Conservation (phyloP, 2,113 vertebrate genomes). For the Protomyctophum bolini region DNA sequence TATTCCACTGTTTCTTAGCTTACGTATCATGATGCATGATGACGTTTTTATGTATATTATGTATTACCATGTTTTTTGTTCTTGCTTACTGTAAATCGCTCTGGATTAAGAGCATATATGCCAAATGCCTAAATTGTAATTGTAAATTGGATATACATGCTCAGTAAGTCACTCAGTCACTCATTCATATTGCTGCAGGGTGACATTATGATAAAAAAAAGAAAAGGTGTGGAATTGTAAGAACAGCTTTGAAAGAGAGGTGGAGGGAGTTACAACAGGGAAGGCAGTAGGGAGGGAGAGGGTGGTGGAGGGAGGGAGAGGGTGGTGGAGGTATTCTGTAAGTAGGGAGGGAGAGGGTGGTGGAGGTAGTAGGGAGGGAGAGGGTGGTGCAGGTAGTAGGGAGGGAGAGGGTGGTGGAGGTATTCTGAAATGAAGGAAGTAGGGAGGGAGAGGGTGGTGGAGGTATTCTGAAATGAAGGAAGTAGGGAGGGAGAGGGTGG, state of each 20-base stretch:
- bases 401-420: slow-evolving; percentile 7
- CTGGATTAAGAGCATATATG: too few relatives aligned
- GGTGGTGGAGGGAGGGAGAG: too few relatives aligned
- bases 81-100: not conserved
- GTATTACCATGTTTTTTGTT: too few relatives aligned
- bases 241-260: slow-evolving; percentile 24
- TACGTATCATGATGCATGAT: too few relatives aligned
- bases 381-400: too few relatives aligned
- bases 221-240: slow-evolving; percentile 7
- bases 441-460: slow-evolving; percentile 1
- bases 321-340: slow-evolving; percentile 14
- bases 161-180: too few relatives aligned
- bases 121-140: too few relatives aligned
- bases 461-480: slow-evolving; percentile 20
- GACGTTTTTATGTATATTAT: too few relatives aligned
- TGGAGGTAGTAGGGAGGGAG: slow-evolving; percentile 1
- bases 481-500: not conserved
- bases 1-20: too few relatives aligned
- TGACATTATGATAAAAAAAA: too few relatives aligned
- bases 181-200: too few relatives aligned
- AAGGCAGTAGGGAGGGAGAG: not conserved
- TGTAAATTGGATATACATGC: too few relatives aligned
- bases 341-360: not conserved
- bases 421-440: slow-evolving; percentile 15
- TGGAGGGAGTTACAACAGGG: not conserved